Base-by-base conservation (phyloP, 2,113 vertebrate genomes). In the Paracyprichromis sp. region DNA sequence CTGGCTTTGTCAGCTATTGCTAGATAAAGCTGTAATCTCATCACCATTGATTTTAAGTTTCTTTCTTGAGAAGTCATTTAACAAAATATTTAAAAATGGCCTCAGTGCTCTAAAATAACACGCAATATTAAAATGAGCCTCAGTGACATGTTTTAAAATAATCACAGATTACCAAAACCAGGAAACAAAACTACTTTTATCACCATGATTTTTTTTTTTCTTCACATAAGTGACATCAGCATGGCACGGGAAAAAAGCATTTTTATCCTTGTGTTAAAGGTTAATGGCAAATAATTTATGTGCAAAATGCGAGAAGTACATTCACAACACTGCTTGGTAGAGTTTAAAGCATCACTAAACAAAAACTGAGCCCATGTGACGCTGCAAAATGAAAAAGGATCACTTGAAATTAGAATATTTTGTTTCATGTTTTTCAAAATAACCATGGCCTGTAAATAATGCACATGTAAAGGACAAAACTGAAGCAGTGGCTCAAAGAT, bases 261-360 rank as follows among this genome's bases (percentile, higher is more conserved):
- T 78, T 69, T 59, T 52, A 52, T 78, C 45, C 26, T 78, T n/a
- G 45, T 52, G 26, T 43, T 21, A 66, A 14, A 81, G 59, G 31
- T 47, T 4, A 80, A 83, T 76, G 50, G 9, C 43, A 86, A 91
- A 88, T 79, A 71, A 88, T 66, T 83, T 57, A 88, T 90, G 92
- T 93, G 91, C 93, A 94, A 95, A 92, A 89, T 53, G 80, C 73
- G 16, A 71, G 2, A 78, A 24, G 6, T 87, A 89, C 82, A 92
- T 90, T 92, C 88, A 93, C 90, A 87, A 66, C 83, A 89, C 52
- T 17, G 79, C 34, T 87, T 50, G 29, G 43, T 56, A 73, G 43
- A 82, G n/a, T 17, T 78, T n/a, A 2, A 78, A 50, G 45, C 71
- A 4, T 85, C 9, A 83, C 79, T 34, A 19, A 69, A 88, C 21